phyloP scores from a whole-genome alignment of 2,797 vertebrate genomes.

The Ceryle rudis region DNA sequence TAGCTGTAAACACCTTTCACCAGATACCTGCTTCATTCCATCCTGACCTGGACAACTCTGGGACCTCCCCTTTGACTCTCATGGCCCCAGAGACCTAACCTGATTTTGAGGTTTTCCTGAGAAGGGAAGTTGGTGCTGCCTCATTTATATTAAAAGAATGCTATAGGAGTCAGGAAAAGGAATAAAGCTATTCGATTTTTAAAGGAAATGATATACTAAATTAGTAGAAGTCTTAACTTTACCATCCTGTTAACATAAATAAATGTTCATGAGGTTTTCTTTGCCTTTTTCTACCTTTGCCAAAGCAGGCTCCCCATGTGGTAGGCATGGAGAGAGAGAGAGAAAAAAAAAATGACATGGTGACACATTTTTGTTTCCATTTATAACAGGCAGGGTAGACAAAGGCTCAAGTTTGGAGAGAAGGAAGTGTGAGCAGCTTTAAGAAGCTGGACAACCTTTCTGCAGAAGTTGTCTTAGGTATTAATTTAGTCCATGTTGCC shows the following conservation, averaged over 20 bases:
- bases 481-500: too few relatives aligned
- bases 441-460: not conserved
- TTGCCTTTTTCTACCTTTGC: not conserved
- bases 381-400: not conserved
- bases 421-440: not conserved
- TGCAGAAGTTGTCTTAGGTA: too few relatives aligned
- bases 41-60: not conserved
- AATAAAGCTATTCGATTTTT: not conserved
- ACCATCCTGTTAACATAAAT: not conserved
- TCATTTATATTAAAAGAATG: not conserved
- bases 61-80: not conserved
- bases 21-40: not conserved
- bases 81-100: not conserved
- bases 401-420: not conserved
- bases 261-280: not conserved
- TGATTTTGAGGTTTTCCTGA: not conserved
- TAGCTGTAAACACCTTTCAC: not conserved
- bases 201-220: not conserved
- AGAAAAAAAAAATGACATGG: not conserved
- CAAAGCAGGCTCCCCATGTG: not conserved
- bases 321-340: not conserved
- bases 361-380: too few relatives aligned
- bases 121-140: not conserved
- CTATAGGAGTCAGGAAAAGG: not conserved
- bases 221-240: not conserved